Percentiles rank a stretch among this genome's conserved stretches.
Evolutionary conservation across 2,888 invertebrate species (phyloP).

Genomic region (Rapana venosa): DNA sequence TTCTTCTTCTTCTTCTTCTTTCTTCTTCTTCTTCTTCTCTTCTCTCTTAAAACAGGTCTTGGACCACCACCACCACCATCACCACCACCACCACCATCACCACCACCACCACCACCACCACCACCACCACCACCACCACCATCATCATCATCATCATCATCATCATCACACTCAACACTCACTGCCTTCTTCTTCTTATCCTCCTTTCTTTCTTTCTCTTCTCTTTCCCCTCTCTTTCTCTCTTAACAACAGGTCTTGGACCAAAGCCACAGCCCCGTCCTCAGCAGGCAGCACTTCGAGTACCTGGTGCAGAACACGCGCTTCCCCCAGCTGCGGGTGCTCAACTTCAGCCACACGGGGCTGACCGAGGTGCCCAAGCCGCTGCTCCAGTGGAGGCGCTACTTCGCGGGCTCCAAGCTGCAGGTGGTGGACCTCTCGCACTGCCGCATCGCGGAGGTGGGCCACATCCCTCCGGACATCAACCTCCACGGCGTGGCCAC

Average conservation of each 20-base stretch:
- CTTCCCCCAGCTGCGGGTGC: constrained; percentile 36
- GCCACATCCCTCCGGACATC: not conserved
- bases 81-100: not conserved
- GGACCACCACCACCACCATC: no score
- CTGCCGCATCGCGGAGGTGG: not conserved
- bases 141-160: no score
- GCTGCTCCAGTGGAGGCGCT: constrained; percentile 37
- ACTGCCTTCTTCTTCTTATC: no score
- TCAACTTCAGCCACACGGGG: constrained; percentile 43
- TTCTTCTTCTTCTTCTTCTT: no score
- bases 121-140: not conserved
- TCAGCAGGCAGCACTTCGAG: not conserved
- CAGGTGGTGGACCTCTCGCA: constrained; percentile 37
- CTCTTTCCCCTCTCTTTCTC: not conserved
- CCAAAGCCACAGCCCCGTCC: not conserved
- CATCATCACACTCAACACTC: no score
- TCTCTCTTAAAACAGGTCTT: no score
- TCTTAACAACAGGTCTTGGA: not conserved
- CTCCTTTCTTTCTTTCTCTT: not conserved
- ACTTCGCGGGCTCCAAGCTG: constrained; percentile 38
- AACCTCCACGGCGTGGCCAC: not conserved
- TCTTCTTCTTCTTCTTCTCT: no score
- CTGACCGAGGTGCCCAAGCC: constrained; percentile 35
- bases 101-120: not conserved
- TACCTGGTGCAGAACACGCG: constrained; percentile 32